phyloP scores from a whole-genome alignment of 2,113 vertebrate genomes.

The Dipodomys spectabilis region DNA sequence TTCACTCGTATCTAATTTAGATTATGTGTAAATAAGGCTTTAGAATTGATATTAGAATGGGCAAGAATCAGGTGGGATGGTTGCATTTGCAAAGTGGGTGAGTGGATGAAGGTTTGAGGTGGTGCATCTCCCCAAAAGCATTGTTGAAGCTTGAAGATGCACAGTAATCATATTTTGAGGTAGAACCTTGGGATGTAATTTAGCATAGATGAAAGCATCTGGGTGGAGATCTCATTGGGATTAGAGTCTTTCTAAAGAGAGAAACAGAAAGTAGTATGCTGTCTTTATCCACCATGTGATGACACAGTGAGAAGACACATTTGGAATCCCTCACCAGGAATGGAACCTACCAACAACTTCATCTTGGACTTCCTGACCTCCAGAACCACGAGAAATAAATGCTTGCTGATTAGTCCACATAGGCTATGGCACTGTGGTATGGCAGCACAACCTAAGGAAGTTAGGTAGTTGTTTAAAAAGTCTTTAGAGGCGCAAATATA shows the following conservation, averaged over 20 bases:
- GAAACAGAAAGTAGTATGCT: neutral
- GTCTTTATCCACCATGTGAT: neutral
- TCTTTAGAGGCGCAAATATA: neutral
- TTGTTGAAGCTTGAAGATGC: neutral
- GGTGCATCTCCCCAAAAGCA: neutral
- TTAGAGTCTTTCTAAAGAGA: neutral
- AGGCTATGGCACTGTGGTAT: neutral
- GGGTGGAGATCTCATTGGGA: neutral
- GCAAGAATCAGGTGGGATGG: neutral
- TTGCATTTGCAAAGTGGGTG: neutral
- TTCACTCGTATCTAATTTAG: neutral
- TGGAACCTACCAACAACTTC: neutral
- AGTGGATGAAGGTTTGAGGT: no score
- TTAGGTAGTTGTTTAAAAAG: neutral
- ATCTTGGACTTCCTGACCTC: neutral
- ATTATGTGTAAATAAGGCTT: neutral
- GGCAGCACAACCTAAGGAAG: neutral
- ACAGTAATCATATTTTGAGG: neutral
- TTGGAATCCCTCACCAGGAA: neutral
- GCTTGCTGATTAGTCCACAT: neutral
- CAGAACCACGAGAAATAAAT: conserved; percentile 26
- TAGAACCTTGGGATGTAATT: neutral
- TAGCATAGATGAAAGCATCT: neutral
- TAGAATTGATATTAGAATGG: neutral
- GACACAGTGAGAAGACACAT: neutral